Base-by-base conservation (phyloP, 2,113 vertebrate species). In the Anguilla rostrata region DNA sequence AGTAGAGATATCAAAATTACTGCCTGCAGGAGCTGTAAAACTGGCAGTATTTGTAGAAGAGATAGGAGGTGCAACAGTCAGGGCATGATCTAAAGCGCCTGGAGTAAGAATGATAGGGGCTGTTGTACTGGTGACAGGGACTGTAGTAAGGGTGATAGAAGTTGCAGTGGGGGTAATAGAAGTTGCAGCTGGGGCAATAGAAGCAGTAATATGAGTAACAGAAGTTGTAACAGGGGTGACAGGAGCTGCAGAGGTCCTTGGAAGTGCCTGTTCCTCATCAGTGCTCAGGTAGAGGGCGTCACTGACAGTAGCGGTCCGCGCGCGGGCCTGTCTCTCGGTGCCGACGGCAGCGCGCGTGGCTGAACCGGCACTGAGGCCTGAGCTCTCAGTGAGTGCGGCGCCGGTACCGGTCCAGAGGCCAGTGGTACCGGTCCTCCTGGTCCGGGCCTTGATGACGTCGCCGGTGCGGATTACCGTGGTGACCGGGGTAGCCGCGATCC, bases 351-450 rank as follows among this genome's bases (percentile, higher is more conserved):
- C 14, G 9, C 87, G 12, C 0, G 46, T 0, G 0, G 66, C 39
- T 9, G 20, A 78, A 82, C 78, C 78, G 0, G 84, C 84, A 2
- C 41, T 86, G 29, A 14, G 16, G 39, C 5, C 3, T 2, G 66
- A n/a, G 60, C 46, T 29, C 20, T 57, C 7, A 11, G 82, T 49
- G 22, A 89, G 18, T 22, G 14, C 39, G 1, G 39, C 79, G 5
- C 83, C 26, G 40, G 39, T 56, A 0, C 84, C 71, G 26, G 88
- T 46, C 7, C 1, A 15, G 26, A 81, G 83, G 29, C 81, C 80
- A 3, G 63, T 80, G 0, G 86, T 88, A 0, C 71, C 40, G 0
- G 88, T 89, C 46, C 88, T 89, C 83, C 88, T 90, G 26, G 90
- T 91, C 46, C 85, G 90, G 80, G 88, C 82, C 80, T 60, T 82